Base-by-base conservation (phyloP, 1,140 invertebrate species). In the Melipona quadrifasciata region DNA sequence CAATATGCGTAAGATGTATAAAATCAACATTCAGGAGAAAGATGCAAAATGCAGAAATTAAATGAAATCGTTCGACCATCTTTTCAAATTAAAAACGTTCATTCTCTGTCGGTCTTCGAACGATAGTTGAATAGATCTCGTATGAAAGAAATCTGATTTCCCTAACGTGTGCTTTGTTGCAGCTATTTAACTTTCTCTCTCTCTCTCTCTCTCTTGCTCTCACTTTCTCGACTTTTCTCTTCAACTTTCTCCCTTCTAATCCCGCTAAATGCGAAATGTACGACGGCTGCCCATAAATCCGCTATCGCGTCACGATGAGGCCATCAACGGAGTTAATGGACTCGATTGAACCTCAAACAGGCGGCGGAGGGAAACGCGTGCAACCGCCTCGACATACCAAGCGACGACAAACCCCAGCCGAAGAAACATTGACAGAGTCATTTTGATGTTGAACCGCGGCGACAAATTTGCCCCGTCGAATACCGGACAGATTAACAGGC, bases 401-500 rank as follows among this genome's bases (percentile, higher is more conserved):
- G 16, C 24, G 31, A 19, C 71, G 8, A 73, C 21, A 73, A 76
- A 76, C 57, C 8, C 39, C 31, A 12, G 31, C 47, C 74, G 77
- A 79, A 68, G 77, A 68, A 68, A 79, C 77, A 79, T 79, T 79
- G 77, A 79, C 77, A 68, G 51, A 79, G 27, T 70, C 65, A 55
- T 79, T 79, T 79, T 55, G 64, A 57, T 51, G 31, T 70, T 68
- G 8, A 27, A 68, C 77, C 65, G 3, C 16, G 14, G 39, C 47
- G 77, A 79, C 65, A 79, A 79, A 79, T 79, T 79, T 79, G 65
- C 51, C 5, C 19, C 39, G 17, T 31, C 47, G 68, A 68, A 47
- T 47, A 39, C 24, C 5, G 39, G 12, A 19, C 21, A 31, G 77
- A 53, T 31, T 68, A 65, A 47, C 39, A 47, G 39, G 51, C 27